phyloP scores from a whole-genome alignment of 2,888 invertebrate species.

The Xylota segnis region DNA sequence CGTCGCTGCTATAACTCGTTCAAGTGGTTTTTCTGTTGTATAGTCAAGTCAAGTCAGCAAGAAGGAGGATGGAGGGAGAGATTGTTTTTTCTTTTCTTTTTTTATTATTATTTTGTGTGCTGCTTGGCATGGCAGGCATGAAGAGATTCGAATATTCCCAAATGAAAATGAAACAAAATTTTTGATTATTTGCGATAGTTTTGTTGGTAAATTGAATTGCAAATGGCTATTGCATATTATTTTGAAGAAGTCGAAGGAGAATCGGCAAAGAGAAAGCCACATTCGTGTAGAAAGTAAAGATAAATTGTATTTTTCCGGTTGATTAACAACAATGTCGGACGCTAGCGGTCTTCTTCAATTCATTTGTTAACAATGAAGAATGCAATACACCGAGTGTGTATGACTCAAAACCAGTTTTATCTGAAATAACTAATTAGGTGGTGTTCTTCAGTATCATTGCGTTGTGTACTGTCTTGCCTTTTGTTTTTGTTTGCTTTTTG shows the following conservation, averaged over 20 bases:
- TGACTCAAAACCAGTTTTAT: conserved; percentile 69
- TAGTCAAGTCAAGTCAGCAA: no score
- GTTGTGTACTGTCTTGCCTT: no score
- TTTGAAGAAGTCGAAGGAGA: background rate
- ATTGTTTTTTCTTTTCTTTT: conserved; percentile 40
- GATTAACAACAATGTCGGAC: conserved; percentile 30
- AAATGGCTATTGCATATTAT: conserved; percentile 3
- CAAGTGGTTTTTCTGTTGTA: conserved; percentile 62
- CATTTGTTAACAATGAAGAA: conserved; percentile 47
- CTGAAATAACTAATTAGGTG: conserved; percentile 31
- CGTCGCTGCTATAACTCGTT: conserved; percentile 57
- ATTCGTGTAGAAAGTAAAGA: conserved; percentile 21
- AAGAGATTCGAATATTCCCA: background rate
- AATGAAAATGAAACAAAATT: conserved; percentile 32
- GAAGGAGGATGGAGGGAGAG: conserved; percentile 3
- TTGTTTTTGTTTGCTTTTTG: conserved; percentile 8
- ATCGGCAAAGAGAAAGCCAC: conserved; percentile 30
- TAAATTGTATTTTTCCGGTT: conserved; percentile 27
- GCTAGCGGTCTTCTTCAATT: conserved; percentile 13
- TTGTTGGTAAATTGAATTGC: conserved; percentile 31
- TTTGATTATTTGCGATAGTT: conserved; percentile 34
- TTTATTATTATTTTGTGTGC: conserved; percentile 16
- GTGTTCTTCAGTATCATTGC: conserved; percentile 36
- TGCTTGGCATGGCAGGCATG: conserved; percentile 11
- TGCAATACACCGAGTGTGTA: conserved; percentile 21